Evolutionary conservation across 2,797 vertebrate species (phyloP), one percentile per base, ranked within the genome.

Genomic region (Trachurus trachurus): DNA sequence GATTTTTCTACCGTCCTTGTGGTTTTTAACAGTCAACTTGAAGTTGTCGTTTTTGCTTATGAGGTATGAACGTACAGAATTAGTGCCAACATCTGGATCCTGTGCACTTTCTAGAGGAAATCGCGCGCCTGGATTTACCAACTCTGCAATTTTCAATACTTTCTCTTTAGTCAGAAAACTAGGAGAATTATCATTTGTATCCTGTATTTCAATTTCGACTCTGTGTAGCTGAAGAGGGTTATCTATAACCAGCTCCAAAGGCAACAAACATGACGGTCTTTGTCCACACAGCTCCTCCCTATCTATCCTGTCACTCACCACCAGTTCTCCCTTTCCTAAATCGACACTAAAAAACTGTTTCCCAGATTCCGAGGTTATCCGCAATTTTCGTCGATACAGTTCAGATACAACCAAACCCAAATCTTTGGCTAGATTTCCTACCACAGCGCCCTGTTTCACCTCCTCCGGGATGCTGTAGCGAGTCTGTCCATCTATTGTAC

Each of bases 371-470:
- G 91, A 91, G 19, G 93, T 82, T 58, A 95, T 92, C 9, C 85
- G 81, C 26, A 88, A 4, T 2, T 88, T 81, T 0, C 79, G 83
- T 0, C 87, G 69, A 21, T 63, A 87, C 50, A 96, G 80, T 2
- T 89, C 86, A 4, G 68, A 10, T 21, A 92, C 17, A 54, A 78
- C 88, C 72, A 95, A 64, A 81, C 94, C 93, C 66, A 96, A 79
- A 92, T 95, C 95, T 90, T 95, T 95, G 31, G 94, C 94, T 7
- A 96, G 82, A 89, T 96, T 95, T 87, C 96, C 95, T 68, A 96
- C 94, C 70, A 76, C 72, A 6, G 93, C 92, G 9, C 92, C 94
- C 31, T 75, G 89, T 74, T 89, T 90, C 1, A 95, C 75, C 52
- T 96, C 94, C 83, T 96, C 94, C 0, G 83, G 85, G 82, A 96